Conservation (phyloP, 2,888 invertebrate genomes). For the Onchidella celtica region DNA sequence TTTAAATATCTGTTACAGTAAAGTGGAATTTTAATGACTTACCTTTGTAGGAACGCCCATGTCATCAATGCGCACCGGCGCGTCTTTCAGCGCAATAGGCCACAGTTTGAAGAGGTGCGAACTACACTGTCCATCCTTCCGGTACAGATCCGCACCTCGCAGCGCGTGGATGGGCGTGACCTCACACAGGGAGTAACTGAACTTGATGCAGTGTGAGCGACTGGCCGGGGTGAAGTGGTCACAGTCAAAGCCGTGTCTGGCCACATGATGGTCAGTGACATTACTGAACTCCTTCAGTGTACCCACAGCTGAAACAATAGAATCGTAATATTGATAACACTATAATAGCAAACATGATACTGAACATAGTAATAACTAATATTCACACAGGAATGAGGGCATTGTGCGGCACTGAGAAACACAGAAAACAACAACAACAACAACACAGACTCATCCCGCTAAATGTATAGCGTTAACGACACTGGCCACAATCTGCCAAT, state of each 20-base stretch:
- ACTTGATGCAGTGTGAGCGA: slow-evolving; percentile 88
- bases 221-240: slow-evolving; percentile 88
- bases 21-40: too few species aligned
- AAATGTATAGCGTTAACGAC: too few species aligned
- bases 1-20: too few species aligned
- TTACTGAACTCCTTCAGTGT: slow-evolving; percentile 92
- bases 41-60: slow-evolving; percentile 60
- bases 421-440: too few species aligned
- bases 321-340: not conserved
- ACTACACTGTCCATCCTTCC: slow-evolving; percentile 70
- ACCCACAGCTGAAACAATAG: slow-evolving; percentile 81
- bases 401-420: too few species aligned
- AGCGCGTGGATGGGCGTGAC: slow-evolving; percentile 71
- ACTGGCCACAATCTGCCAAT: too few species aligned
- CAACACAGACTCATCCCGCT: too few species aligned
- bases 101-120: slow-evolving; percentile 72
- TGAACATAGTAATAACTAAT: not conserved
- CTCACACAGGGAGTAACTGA: slow-evolving; percentile 90
- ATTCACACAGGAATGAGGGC: too few species aligned
- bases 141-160: slow-evolving; percentile 67
- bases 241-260: slow-evolving; percentile 86
- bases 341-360: too few species aligned
- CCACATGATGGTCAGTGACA: slow-evolving; percentile 83
- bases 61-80: slow-evolving; percentile 65
- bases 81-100: slow-evolving; percentile 71